Conservation (phyloP, 1,140 invertebrate genomes). For the Thrips palmi region DNA sequence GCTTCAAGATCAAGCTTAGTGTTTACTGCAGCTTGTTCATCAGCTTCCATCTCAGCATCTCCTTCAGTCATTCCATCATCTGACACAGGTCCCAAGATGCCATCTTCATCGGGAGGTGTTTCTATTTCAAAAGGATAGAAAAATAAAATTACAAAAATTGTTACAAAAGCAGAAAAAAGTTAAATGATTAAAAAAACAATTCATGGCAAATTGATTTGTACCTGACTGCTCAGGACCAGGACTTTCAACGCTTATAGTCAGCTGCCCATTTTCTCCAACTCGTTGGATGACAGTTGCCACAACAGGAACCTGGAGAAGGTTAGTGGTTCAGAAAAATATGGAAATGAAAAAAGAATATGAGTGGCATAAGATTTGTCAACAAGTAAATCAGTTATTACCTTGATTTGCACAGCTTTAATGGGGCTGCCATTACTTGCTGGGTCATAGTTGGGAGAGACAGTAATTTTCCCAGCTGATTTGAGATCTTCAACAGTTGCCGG, state of each 20-base stretch:
- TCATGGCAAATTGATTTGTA: too few species aligned
- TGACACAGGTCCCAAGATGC: too few species aligned
- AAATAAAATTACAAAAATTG: too few species aligned
- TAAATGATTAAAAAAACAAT: too few species aligned
- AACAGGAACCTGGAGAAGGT: constrained; percentile 22
- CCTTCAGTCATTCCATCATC: too few species aligned
- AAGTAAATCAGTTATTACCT: constrained; percentile 18
- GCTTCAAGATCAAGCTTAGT: too few species aligned
- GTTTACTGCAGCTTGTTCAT: too few species aligned
- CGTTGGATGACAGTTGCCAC: constrained; percentile 29
- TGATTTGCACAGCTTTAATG: constrained; percentile 30
- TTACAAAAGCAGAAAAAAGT: too few species aligned
- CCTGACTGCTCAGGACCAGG: constrained; percentile 16
- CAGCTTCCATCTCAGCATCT: too few species aligned
- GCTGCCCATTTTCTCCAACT: constrained; percentile 23
- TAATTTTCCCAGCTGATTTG: constrained; percentile 25
- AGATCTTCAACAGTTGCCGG: constrained; percentile 30
- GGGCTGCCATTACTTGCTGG: constrained; percentile 20
- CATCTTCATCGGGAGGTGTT: too few species aligned
- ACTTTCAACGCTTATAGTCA: constrained; percentile 25
- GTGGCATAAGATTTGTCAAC: neutral
- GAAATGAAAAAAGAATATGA: constrained; percentile 2
- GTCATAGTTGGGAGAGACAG: constrained; percentile 20
- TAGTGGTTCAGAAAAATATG: too few species aligned
- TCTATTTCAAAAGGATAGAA: too few species aligned